Evolutionary conservation across 2,113 vertebrate genomes (phyloP).

Genomic region (Trinectes maculatus): DNA sequence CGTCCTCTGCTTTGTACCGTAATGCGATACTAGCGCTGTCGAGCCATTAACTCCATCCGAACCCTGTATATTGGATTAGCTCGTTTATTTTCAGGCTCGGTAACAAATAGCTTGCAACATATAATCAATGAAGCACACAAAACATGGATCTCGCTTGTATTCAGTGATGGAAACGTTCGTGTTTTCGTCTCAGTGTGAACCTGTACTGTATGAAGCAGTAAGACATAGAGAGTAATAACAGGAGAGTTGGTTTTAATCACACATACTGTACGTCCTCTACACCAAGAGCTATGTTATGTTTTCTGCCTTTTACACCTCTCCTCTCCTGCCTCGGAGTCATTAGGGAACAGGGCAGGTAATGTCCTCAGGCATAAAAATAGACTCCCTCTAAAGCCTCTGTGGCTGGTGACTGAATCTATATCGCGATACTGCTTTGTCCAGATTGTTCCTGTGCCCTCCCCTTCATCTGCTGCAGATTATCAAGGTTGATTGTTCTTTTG

Average conservation of each 20-base stretch:
- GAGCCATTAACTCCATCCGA: constrained; percentile 49
- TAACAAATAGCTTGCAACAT: constrained; percentile 32
- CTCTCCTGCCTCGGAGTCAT: constrained; percentile 24
- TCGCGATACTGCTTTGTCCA: constrained; percentile 21
- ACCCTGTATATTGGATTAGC: constrained; percentile 27
- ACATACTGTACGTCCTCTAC: no score
- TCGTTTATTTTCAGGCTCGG: constrained; percentile 45
- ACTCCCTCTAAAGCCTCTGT: constrained; percentile 21
- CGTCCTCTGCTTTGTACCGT: constrained; percentile 24
- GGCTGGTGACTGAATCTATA: constrained; percentile 47
- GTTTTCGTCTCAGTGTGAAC: not conserved
- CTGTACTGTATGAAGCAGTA: not conserved
- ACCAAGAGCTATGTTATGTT: no score
- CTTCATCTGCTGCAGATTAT: not conserved
- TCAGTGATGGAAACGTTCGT: constrained; percentile 2
- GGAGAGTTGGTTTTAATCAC: no score
- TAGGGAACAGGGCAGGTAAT: constrained; percentile 14
- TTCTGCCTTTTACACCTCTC: no score
- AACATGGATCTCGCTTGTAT: constrained; percentile 26
- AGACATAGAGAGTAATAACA: no score
- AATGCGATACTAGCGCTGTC: constrained; percentile 33
- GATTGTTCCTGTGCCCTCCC: constrained; percentile 1
- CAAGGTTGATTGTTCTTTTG: not conserved
- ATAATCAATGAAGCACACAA: constrained; percentile 39
- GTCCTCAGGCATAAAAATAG: constrained; percentile 4